These are phyloP conservation scores for Serrognathus titanus DNA, from an alignment of 2,888 invertebrate genomes.

Conservation along the genomic window DNA sequence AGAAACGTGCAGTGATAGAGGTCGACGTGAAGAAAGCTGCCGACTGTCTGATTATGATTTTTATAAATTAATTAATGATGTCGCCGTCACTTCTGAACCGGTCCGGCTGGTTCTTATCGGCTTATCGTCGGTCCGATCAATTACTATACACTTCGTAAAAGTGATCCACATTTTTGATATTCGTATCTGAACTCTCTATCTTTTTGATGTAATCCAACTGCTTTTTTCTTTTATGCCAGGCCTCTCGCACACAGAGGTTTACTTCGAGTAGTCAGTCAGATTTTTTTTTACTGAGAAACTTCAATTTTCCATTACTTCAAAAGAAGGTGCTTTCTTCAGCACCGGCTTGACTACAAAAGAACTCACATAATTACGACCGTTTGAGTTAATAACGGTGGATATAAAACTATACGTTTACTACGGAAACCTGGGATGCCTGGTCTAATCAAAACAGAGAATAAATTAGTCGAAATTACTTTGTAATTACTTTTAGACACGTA, in stretches of 20 bases:
- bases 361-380: too few relatives aligned
- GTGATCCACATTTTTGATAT: constrained; percentile 23
- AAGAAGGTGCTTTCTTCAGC: too few relatives aligned
- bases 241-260: neutral
- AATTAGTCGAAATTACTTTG: too few relatives aligned
- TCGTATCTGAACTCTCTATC: constrained; percentile 20
- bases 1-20: neutral
- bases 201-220: constrained; percentile 11
- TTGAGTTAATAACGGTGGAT: too few relatives aligned
- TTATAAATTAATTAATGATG: constrained; percentile 27
- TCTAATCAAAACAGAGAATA: too few relatives aligned
- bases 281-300: neutral
- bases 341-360: too few relatives aligned
- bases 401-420: too few relatives aligned
- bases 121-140: constrained; percentile 21
- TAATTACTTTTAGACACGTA: too few relatives aligned
- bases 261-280: constrained; percentile 18
- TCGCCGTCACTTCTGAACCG: constrained; percentile 24
- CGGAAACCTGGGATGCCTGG: too few relatives aligned
- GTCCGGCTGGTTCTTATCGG: constrained; percentile 20
- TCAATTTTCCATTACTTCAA: neutral
- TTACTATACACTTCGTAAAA: constrained; percentile 21
- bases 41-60: constrained; percentile 24
- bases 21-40: constrained; percentile 17
- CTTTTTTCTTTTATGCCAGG: constrained; percentile 16